phyloP scores from a whole-genome alignment of 2,888 invertebrate species.

The Therioaphis trifolii region DNA sequence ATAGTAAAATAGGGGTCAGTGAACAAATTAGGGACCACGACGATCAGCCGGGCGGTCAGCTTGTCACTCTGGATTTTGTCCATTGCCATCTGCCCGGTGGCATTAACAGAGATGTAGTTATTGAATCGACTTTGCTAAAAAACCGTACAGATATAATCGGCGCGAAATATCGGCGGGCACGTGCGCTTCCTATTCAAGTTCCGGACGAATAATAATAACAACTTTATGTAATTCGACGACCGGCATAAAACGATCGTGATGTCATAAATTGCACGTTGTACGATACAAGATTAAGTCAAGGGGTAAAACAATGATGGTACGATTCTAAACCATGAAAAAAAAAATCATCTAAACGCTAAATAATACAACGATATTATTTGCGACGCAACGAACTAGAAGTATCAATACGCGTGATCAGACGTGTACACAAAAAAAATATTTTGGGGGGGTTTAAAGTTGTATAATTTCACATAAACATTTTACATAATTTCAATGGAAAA shows the following conservation, averaged over 20 bases:
- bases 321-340: background rate
- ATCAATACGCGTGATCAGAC: too few species aligned
- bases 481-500: too few species aligned
- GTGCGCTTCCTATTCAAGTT: conserved; percentile 6
- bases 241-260: background rate
- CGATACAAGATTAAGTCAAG: background rate
- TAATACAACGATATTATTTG: too few species aligned
- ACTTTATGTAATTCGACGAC: background rate
- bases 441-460: too few species aligned
- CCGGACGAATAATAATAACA: background rate
- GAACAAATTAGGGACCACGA: conserved; percentile 32
- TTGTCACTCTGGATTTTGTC: conserved; percentile 48
- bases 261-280: background rate
- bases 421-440: too few species aligned
- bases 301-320: background rate
- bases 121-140: conserved; percentile 19
- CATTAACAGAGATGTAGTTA: background rate
- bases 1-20: conserved; percentile 44
- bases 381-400: too few species aligned
- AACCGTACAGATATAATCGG: conserved; percentile 10
- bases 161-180: conserved; percentile 24
- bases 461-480: too few species aligned
- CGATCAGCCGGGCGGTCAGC: conserved; percentile 39
- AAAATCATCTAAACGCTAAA: too few species aligned
- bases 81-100: conserved; percentile 33